phyloP scores from a whole-genome alignment of 1,140 invertebrate genomes.

The Heliconius nattereri region DNA sequence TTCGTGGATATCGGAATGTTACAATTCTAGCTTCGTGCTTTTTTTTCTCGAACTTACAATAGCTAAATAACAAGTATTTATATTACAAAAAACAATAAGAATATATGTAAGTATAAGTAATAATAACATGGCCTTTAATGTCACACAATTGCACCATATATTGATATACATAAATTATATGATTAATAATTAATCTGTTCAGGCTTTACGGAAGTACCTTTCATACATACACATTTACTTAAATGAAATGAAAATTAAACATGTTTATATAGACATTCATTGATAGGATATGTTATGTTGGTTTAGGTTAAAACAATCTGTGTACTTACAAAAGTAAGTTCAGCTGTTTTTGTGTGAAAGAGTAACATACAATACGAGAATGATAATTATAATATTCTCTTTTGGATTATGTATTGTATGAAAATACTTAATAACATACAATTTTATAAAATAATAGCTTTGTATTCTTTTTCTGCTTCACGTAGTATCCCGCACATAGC shows the following conservation, averaged over 20 bases:
- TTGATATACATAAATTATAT: background rate
- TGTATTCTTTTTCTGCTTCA: no score
- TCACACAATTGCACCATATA: slow-evolving; percentile 9
- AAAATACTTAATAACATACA: no score
- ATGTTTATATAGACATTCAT: no score
- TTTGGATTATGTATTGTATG: no score
- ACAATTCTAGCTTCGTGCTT: background rate
- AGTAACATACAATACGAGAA: no score
- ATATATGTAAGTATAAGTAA: background rate
- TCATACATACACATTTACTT: background rate
- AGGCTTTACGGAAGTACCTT: background rate
- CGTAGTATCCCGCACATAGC: no score
- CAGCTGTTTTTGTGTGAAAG: no score
- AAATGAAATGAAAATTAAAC: no score
- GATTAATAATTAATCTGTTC: background rate
- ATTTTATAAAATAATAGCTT: no score
- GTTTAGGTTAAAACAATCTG: background rate
- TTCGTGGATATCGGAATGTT: background rate
- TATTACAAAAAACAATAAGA: background rate
- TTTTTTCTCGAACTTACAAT: background rate
- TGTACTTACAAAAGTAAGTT: no score
- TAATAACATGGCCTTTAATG: slow-evolving; percentile 1
- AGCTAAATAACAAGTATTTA: background rate
- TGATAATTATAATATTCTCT: no score
- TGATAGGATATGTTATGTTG: no score